Evolutionary conservation across 2,113 vertebrate species (phyloP).

Genomic region (Cephalopterus ornatus): DNA sequence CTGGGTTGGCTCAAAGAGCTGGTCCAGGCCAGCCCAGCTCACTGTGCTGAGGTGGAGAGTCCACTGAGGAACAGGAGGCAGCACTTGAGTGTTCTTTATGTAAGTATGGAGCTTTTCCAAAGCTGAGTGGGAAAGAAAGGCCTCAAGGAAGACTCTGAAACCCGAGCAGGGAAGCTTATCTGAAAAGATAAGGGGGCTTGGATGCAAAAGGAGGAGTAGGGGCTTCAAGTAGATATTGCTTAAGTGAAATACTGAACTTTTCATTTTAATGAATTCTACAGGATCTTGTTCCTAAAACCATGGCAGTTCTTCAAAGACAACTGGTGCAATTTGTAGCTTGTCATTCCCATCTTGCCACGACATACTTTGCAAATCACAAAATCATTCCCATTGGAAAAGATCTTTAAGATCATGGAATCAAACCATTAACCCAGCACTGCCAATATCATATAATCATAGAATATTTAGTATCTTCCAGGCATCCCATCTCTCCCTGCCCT

Average conservation of each 20-base stretch:
- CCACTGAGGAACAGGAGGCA: neutral
- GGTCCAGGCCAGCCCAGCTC: neutral
- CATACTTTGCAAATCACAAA: neutral
- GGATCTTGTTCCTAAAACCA: neutral
- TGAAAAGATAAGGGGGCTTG: neutral
- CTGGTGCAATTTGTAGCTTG: neutral
- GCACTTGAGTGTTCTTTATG: neutral
- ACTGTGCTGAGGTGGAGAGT: too few relatives aligned
- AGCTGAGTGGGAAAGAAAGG: neutral
- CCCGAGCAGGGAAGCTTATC: neutral
- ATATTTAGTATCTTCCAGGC: neutral
- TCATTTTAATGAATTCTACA: neutral
- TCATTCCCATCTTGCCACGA: neutral
- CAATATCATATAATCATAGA: neutral
- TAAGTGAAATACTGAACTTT: neutral
- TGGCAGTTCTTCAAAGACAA: neutral
- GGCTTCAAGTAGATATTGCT: neutral
- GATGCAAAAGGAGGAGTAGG: neutral
- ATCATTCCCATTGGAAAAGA: neutral
- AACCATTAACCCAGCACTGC: neutral
- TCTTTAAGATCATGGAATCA: neutral
- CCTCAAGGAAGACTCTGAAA: neutral
- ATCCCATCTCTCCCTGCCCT: neutral
- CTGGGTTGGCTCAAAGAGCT: neutral
- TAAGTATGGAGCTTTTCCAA: neutral